phyloP scores from a whole-genome alignment of 2,888 invertebrate genomes.

The Euzetes globulus region DNA sequence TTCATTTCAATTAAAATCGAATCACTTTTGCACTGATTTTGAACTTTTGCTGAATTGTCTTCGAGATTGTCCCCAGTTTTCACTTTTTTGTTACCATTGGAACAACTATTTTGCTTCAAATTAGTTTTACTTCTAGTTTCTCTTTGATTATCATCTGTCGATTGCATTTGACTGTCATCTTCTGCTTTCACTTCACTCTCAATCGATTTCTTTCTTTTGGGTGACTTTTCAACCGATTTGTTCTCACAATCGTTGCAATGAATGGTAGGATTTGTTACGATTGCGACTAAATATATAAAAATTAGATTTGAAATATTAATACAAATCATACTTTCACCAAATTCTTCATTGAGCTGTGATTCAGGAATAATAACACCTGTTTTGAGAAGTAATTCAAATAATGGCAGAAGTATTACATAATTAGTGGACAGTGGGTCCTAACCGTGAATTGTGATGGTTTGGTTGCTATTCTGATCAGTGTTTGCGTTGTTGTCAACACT shows the following conservation, averaged over 20 bases:
- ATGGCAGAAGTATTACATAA: not conserved
- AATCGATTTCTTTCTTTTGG: no score
- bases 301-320: not conserved
- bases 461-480: not conserved
- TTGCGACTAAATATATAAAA: not conserved
- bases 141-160: not conserved
- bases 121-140: not conserved
- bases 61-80: not conserved
- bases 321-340: not conserved
- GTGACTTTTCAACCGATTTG: not conserved
- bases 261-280: not conserved
- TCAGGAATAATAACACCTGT: not conserved
- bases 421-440: not conserved
- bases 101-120: not conserved
- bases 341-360: not conserved
- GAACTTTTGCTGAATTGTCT: not conserved
- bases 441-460: not conserved
- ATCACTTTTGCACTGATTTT: not conserved
- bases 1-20: not conserved
- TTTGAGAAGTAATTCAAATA: not conserved
- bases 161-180: no score
- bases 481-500: not conserved
- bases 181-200: no score
- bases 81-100: not conserved
- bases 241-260: not conserved